Conservation (phyloP, 1,140 invertebrate species). For the Drosophila guanche region DNA sequence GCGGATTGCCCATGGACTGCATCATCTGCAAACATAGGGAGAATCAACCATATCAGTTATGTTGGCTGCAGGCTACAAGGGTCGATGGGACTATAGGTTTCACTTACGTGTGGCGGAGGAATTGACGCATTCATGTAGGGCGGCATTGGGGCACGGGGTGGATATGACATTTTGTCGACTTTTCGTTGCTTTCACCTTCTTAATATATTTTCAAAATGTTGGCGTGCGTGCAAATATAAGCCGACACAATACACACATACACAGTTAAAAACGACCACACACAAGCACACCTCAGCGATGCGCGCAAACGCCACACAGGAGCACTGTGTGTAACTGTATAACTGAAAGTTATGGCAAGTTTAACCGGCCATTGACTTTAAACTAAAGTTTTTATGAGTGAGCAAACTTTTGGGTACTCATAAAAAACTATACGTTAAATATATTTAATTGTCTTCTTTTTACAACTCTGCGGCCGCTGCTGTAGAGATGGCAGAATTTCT, state of each 20-base stretch:
- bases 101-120: conserved; percentile 83
- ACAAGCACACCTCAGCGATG: conserved; percentile 31
- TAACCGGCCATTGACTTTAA: not conserved
- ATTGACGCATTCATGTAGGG: conserved; percentile 85
- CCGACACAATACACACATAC: conserved; percentile 57
- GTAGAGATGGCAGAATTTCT: conserved; percentile 16
- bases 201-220: conserved; percentile 32
- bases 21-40: conserved; percentile 84
- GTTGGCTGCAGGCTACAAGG: not conserved
- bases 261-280: conserved; percentile 12
- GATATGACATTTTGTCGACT: conserved; percentile 74
- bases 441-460: conserved; percentile 24
- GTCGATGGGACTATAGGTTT: not conserved
- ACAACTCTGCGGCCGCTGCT: conserved; percentile 39
- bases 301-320: conserved; percentile 49
- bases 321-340: conserved; percentile 46
- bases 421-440: no score
- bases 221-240: conserved; percentile 61
- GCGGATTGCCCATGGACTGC: conserved; percentile 83
- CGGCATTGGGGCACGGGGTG: conserved; percentile 85
- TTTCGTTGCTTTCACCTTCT: conserved; percentile 24
- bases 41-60: not conserved
- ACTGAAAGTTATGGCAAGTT: conserved; percentile 1
- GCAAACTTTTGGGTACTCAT: no score
- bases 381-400: no score